Evolutionary conservation across 2,797 vertebrate genomes (phyloP).

Genomic region (Myotis vivesi): DNA sequence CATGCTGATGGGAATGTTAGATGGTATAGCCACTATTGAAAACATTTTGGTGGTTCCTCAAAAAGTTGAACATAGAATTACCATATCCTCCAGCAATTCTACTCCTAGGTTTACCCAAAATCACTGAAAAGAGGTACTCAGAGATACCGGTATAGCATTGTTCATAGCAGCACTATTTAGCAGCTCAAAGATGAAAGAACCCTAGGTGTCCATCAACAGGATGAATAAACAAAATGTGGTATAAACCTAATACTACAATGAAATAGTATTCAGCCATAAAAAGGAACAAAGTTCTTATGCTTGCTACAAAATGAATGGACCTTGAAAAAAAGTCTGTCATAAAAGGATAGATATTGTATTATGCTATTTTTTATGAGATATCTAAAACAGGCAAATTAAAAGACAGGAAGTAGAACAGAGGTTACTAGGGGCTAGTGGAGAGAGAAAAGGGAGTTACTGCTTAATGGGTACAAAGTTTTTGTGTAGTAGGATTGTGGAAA

Average conservation of each 20-base stretch:
- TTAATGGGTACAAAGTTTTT: not conserved
- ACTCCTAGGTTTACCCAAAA: not conserved
- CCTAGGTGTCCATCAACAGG: not conserved
- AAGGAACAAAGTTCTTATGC: conserved; percentile 7
- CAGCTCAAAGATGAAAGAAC: not conserved
- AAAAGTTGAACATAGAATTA: not conserved
- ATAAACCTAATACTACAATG: not conserved
- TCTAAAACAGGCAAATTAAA: not conserved
- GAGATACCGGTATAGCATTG: not conserved
- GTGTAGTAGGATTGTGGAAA: not conserved
- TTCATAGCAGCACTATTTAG: not conserved
- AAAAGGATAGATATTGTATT: not conserved
- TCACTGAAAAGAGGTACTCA: not conserved
- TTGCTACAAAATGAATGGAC: not conserved
- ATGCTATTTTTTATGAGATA: not conserved
- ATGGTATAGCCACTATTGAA: not conserved
- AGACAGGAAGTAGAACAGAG: not conserved
- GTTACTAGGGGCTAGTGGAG: not conserved
- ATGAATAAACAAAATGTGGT: not conserved
- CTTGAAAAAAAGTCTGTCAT: not conserved
- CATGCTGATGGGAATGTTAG: not conserved
- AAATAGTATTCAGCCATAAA: not conserved
- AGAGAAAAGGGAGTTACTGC: not conserved
- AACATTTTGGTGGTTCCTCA: not conserved
- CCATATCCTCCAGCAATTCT: not conserved